phyloP scores from a whole-genome alignment of 2,888 invertebrate species.

The Crepidodera aurea region DNA sequence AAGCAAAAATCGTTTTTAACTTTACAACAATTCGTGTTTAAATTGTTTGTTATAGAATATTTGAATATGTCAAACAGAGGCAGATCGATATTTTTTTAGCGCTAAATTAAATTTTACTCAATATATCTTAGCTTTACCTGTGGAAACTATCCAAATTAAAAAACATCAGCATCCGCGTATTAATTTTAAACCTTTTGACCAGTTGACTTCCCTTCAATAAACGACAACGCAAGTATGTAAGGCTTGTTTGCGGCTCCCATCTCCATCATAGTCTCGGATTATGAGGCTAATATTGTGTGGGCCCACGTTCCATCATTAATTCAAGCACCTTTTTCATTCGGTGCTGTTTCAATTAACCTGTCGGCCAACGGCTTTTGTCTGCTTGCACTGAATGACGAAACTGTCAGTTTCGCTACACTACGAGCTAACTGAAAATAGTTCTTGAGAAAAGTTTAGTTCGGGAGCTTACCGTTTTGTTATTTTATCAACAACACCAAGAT shows the following conservation, averaged over 20 bases:
- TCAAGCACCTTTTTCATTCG: slow-evolving; percentile 41
- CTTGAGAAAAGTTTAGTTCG: neutral
- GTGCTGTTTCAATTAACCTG: slow-evolving; percentile 41
- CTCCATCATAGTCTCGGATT: slow-evolving; percentile 12
- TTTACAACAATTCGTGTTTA: too few species aligned
- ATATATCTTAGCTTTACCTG: too few species aligned
- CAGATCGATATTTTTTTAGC: too few species aligned
- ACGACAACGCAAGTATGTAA: neutral
- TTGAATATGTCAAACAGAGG: too few species aligned
- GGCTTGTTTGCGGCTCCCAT: slow-evolving; percentile 1
- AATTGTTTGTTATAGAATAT: too few species aligned
- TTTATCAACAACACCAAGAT: too few species aligned
- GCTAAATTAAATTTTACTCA: too few species aligned
- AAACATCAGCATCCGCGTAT: neutral
- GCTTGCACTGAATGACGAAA: slow-evolving; percentile 7
- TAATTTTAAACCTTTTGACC: neutral
- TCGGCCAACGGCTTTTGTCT: slow-evolving; percentile 37
- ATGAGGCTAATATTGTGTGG: slow-evolving; percentile 40
- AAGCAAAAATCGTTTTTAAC: too few species aligned
- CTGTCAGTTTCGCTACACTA: slow-evolving; percentile 1
- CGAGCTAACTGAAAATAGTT: slow-evolving; percentile 4
- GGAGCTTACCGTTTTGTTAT: too few species aligned
- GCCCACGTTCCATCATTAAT: slow-evolving; percentile 44
- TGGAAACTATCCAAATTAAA: too few species aligned
- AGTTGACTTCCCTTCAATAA: neutral